A percentile compares a stretch with the other conserved stretches of the same genome.
phyloP scores from a whole-genome alignment of 2,113 vertebrate species.

The Bothrops jararaca region DNA sequence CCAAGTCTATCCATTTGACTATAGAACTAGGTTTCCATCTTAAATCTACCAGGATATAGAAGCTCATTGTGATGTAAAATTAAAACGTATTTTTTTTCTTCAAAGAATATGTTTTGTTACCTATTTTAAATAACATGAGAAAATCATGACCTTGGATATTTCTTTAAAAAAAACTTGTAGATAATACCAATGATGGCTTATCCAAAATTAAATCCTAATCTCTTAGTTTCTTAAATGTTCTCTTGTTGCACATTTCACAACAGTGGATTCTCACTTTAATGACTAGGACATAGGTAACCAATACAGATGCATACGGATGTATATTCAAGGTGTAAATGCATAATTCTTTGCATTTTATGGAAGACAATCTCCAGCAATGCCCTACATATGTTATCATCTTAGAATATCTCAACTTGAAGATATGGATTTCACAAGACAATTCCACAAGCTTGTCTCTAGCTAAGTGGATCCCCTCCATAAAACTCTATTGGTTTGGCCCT shows the following conservation, averaged over 20 bases:
- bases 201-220: not conserved
- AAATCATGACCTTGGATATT: not conserved
- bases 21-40: not conserved
- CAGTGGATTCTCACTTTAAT: not conserved
- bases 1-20: not conserved
- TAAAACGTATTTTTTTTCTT: not conserved
- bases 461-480: not conserved
- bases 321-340: not conserved
- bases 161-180: not conserved
- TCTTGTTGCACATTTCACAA: not conserved
- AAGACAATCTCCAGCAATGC: not conserved
- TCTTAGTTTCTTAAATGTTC: not conserved
- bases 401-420: not conserved
- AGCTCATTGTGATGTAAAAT: not conserved
- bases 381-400: not conserved
- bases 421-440: not conserved
- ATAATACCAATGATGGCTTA: not conserved
- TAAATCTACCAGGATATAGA: not conserved
- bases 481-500: not conserved
- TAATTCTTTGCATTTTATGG: not conserved
- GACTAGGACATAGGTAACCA: not conserved
- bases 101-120: not conserved
- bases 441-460: not conserved
- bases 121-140: not conserved
- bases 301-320: not conserved